Evolutionary conservation across 2,113 vertebrate species (phyloP), one percentile per base, ranked within the genome.

Genomic region (Chascanopsetta lugubris): DNA sequence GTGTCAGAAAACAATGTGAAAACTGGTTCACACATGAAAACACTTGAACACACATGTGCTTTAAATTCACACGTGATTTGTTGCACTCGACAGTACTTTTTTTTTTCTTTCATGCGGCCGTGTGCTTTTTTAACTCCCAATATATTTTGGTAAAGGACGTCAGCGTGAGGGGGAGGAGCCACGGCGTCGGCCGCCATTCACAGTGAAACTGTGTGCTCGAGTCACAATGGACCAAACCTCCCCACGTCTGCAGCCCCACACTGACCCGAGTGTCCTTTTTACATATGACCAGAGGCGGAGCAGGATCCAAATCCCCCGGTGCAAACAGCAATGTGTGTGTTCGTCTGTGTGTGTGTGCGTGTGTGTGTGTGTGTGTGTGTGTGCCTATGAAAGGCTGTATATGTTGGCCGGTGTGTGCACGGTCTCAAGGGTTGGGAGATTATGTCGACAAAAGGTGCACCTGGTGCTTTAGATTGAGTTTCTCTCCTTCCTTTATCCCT

Each of bases 401-500:
- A 83, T 75, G 83, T 73, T 80, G 86, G 85, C 83, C 83, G 59
- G 81, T 82, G 84, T 74, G 80, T 27, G 63, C 64, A 13, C 61
- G 27, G 87, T 91, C 90, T 91, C 88, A 68, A 90, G 90, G 88
- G 88, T 86, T 79, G 74, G 75, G 87, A 91, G 90, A 91, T 91
- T 89, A 91, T 82, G 85, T 80, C 63, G 80, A 91, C 90, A 91
- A 91, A 91, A 87, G 88, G 85, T 88, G 88, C 90, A 91, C 90
- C 90, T 91, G 90, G 90, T 90, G 88, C 88, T 88, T 90, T 88
- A 90, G 90, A 90, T 91, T 91, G 86, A 89, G 86, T 89, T 88
- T 88, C 88, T 88, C 81, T 83, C 84, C 84, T 86, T 64, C 72
- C 73, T 76, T 85, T 81, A 81, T 80, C 75, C 69, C 77, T 48